Conservation (phyloP, 1,140 invertebrate species). For the Bombus picipes region DNA sequence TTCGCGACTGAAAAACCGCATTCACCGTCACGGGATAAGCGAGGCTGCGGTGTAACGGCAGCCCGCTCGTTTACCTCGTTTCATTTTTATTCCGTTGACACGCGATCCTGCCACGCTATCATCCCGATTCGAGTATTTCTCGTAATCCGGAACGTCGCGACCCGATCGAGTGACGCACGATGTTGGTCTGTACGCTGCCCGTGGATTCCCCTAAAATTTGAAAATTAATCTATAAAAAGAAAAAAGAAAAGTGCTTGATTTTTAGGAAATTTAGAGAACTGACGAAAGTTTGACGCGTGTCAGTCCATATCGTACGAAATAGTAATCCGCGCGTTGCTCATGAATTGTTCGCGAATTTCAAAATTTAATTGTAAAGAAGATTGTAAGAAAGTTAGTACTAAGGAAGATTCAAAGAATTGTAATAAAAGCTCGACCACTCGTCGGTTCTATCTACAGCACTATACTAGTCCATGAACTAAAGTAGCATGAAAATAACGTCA, state of each 20-base stretch:
- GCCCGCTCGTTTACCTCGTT: conserved; percentile 30
- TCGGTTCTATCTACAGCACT: too few species aligned
- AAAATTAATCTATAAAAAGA: not conserved
- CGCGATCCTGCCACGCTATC: not conserved
- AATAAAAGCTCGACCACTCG: too few species aligned
- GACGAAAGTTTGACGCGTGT: too few species aligned
- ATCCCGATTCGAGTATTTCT: conserved; percentile 1
- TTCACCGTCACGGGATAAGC: conserved; percentile 26
- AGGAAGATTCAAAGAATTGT: too few species aligned
- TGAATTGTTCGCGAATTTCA: too few species aligned
- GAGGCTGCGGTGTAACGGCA: conserved; percentile 29
- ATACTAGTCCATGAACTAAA: too few species aligned
- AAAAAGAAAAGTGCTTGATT: not conserved
- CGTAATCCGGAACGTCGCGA: not conserved
- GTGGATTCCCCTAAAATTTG: not conserved
- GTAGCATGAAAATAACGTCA: too few species aligned
- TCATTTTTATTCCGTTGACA: conserved; percentile 34
- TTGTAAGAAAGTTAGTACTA: too few species aligned
- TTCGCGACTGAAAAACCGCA: conserved; percentile 31
- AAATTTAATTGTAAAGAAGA: too few species aligned
- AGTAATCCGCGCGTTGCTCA: too few species aligned
- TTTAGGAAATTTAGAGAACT: too few species aligned
- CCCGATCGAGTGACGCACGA: not conserved
- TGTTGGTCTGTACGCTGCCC: not conserved
- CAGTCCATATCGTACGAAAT: too few species aligned